Evolutionary conservation across 2,888 invertebrate species (phyloP).

Genomic region (Microplitis deprimator): DNA sequence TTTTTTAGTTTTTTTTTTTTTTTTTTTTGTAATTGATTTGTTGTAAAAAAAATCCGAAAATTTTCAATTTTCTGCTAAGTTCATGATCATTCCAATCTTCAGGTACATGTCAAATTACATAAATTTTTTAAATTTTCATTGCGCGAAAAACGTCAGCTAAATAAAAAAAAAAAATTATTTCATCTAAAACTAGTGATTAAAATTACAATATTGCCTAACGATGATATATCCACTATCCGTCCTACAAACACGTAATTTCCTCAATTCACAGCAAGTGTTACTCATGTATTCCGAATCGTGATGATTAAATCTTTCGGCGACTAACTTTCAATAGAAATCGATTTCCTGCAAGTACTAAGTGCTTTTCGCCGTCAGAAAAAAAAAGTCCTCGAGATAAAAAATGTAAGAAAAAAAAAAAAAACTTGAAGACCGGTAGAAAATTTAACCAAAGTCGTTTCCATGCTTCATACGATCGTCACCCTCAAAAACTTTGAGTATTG

Average conservation of each 20-base stretch:
- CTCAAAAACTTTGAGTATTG: slow-evolving; percentile 48
- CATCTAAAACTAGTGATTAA: not conserved
- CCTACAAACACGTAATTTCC: not conserved
- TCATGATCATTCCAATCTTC: too few species aligned
- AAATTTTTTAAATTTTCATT: too few species aligned
- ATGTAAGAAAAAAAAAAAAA: slow-evolving; percentile 29
- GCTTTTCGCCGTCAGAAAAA: slow-evolving; percentile 24
- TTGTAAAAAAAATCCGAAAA: too few species aligned
- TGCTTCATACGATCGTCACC: slow-evolving; percentile 44
- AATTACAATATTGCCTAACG: not conserved
- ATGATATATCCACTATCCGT: not conserved
- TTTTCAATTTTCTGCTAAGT: too few species aligned
- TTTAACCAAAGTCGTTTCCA: slow-evolving; percentile 42
- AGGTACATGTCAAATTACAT: too few species aligned
- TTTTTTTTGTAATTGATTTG: too few species aligned
- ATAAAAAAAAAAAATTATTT: not conserved
- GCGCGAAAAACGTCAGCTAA: too few species aligned
- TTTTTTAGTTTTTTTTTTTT: not conserved
- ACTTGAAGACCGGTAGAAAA: slow-evolving; percentile 23
- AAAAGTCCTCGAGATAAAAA: slow-evolving; percentile 20
- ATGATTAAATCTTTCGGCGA: not conserved
- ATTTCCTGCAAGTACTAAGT: not conserved
- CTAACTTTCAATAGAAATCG: not conserved
- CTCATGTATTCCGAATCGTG: not conserved
- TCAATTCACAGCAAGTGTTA: slow-evolving; percentile 1